A percentile compares a stretch with the other conserved stretches of the same genome.
These are phyloP conservation scores for Haemorhous mexicanus DNA, from an alignment of 2,113 vertebrate species.

Conservation along the genomic window DNA sequence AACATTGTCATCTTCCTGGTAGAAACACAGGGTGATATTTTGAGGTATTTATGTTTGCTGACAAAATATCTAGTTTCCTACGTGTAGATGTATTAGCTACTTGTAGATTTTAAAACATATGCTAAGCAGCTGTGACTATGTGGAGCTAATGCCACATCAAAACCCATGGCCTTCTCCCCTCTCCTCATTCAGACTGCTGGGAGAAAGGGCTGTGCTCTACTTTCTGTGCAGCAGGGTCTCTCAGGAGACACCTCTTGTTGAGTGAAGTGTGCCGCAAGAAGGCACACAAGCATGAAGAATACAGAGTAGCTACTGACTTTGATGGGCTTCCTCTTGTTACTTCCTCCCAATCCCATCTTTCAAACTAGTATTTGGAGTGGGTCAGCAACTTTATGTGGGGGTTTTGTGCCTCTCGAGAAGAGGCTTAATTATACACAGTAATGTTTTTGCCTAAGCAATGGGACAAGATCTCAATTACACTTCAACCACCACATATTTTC, in stretches of 20 bases:
- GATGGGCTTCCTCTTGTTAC: neutral
- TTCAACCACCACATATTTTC: neutral
- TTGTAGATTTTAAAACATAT: neutral
- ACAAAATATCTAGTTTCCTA: neutral
- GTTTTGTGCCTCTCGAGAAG: neutral
- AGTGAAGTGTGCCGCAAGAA: neutral
- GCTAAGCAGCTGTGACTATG: neutral
- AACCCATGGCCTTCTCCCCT: neutral
- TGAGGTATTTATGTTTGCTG: neutral
- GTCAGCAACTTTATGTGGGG: neutral
- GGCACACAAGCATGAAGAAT: neutral
- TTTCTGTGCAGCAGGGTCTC: neutral
- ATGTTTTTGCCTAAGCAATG: neutral
- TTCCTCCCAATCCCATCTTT: neutral
- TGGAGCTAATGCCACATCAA: fast-evolving
- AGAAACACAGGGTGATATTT: neutral
- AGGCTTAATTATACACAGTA: neutral
- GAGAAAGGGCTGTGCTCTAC: neutral
- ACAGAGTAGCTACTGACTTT: neutral
- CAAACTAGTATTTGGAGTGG: neutral
- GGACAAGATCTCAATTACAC: neutral
- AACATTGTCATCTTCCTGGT: neutral
- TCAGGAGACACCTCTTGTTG: neutral
- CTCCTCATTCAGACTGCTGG: neutral
- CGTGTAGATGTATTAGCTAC: neutral